A percentile compares a stretch with the other conserved stretches of the same genome.
phyloP scores from a whole-genome alignment of 2,113 vertebrate genomes.

The Leucosticte australis region DNA sequence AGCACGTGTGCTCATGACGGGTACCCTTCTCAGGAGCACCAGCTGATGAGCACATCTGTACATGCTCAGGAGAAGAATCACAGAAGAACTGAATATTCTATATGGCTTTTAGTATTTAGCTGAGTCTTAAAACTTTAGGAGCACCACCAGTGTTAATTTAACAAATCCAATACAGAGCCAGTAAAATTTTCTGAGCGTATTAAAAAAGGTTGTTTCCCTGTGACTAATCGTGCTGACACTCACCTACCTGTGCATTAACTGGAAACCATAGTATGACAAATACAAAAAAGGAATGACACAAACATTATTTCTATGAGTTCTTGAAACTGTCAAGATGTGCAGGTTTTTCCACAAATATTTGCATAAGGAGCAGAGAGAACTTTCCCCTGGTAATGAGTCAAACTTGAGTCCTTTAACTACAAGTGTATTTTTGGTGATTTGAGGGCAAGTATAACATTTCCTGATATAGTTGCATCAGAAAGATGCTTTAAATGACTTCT shows the following conservation, averaged over 20 bases:
- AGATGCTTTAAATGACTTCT: not conserved
- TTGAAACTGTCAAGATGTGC: not conserved
- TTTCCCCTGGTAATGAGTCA: not conserved
- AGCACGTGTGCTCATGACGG: not conserved
- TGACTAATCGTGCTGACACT: not conserved
- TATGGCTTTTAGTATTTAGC: not conserved
- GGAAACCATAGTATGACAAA: not conserved
- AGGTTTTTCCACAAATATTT: not conserved
- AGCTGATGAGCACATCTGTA: not conserved
- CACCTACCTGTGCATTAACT: rapidly evolving
- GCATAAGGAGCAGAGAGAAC: not conserved
- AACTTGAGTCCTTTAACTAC: not conserved
- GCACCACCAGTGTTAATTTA: not conserved
- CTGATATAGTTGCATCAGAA: not conserved
- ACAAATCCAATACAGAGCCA: not conserved
- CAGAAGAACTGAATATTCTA: not conserved
- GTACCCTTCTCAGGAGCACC: not conserved
- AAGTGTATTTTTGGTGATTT: not conserved
- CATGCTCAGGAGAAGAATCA: not conserved
- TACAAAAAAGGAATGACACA: not conserved
- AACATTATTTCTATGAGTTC: not conserved
- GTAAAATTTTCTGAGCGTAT: not conserved
- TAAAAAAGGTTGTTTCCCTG: not conserved
- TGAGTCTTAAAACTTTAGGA: not conserved
- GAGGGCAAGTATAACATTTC: not conserved